Percentiles rank a stretch among this genome's conserved stretches.
Evolutionary conservation across 2,888 invertebrate species (phyloP).

Genomic region (Hyposoter dolosus): DNA sequence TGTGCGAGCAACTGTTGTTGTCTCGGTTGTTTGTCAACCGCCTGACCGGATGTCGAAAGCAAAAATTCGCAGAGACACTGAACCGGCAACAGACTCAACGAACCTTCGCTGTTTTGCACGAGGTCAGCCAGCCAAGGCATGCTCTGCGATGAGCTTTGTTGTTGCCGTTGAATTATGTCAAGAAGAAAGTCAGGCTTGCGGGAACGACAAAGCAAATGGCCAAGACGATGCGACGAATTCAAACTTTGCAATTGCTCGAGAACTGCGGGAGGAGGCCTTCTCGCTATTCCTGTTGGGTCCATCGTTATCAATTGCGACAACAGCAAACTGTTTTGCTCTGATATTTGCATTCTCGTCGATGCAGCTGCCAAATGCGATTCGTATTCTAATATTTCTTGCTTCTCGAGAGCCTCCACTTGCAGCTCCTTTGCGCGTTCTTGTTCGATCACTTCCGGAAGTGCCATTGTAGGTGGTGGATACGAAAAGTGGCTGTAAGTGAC

Average conservation of each 20-base stretch:
- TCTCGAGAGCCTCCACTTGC: slow-evolving; percentile 90
- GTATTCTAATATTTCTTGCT: slow-evolving; percentile 93
- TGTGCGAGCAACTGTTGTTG: slow-evolving; percentile 91
- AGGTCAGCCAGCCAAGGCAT: slow-evolving; percentile 99
- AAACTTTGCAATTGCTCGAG: slow-evolving; percentile 92
- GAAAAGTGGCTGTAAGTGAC: slow-evolving; percentile 87
- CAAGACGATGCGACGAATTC: slow-evolving; percentile 92
- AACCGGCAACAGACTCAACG: slow-evolving; percentile 95
- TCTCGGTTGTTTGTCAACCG: slow-evolving; percentile 89
- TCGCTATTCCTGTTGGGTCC: slow-evolving; percentile 93
- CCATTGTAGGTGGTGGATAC: slow-evolving; percentile 90
- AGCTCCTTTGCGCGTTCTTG: slow-evolving; percentile 88
- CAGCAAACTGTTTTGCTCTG: slow-evolving; percentile 94
- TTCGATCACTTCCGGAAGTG: slow-evolving; percentile 86
- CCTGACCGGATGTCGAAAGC: slow-evolving; percentile 88
- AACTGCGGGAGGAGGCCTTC: slow-evolving; percentile 92
- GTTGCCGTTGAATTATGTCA: slow-evolving; percentile 94
- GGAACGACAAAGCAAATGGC: slow-evolving; percentile 94
- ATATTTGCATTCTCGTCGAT: slow-evolving; percentile 94
- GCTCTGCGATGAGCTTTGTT: slow-evolving; percentile 94
- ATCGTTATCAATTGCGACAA: slow-evolving; percentile 93
- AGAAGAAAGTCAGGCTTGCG: slow-evolving; percentile 96
- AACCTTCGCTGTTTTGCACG: slow-evolving; percentile 95
- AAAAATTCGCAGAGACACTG: slow-evolving; percentile 99
- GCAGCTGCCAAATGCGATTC: slow-evolving; percentile 97